Evolutionary conservation across 2,113 vertebrate species (phyloP), one percentile per base, ranked within the genome.

Genomic region (Grallaria varia): DNA sequence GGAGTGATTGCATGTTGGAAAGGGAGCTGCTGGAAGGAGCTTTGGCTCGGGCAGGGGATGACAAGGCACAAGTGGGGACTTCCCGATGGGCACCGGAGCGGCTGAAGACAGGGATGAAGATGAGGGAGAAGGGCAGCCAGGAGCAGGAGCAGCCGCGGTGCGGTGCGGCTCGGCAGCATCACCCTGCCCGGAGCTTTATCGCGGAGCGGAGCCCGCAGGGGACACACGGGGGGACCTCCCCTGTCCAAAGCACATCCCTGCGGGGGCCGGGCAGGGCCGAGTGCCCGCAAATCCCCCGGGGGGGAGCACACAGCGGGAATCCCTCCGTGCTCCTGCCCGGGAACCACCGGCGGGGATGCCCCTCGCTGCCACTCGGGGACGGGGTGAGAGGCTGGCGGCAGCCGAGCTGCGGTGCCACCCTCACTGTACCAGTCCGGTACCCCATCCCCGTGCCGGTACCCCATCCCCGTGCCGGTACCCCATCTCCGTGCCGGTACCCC

Each of bases 221-320:
- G 9, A 62, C 56, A 21, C 19, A 27, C 17, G 6, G 12, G 22
- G 31, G 10, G 4, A 37, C 8, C 10, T n/a, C 40, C 56, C 31
- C 31, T 3, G 35, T 19, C 37, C 37, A 2, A 18, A 40, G 55
- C 55, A 39, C 75, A 35, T 6, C 64, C 85, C 85, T 0, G 64
- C 18, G 23, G 25, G 18, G 37, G 27, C 27, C 44, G 9, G 44
- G 28, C 67, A 60, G n/a, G 19, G 63, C 53, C 30, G 6, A 31
- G 31, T 0, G 52, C 40, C 50, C 1, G 20, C 1, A 28, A 44
- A 27, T 35, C 60, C 71, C 40, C 10, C 0, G 71, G 33, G 45
- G 47, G 52, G 0, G 23, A 10, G 6, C 44, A 35, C 3, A 14
- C 62, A 15, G 31, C 18, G 68, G 90, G 75, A 78, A 50, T 30